A percentile compares a stretch with the other conserved stretches of the same genome.
These are phyloP conservation scores for Drosophila yooni DNA, from an alignment of 2,888 invertebrate genomes.

Conservation along the genomic window DNA sequence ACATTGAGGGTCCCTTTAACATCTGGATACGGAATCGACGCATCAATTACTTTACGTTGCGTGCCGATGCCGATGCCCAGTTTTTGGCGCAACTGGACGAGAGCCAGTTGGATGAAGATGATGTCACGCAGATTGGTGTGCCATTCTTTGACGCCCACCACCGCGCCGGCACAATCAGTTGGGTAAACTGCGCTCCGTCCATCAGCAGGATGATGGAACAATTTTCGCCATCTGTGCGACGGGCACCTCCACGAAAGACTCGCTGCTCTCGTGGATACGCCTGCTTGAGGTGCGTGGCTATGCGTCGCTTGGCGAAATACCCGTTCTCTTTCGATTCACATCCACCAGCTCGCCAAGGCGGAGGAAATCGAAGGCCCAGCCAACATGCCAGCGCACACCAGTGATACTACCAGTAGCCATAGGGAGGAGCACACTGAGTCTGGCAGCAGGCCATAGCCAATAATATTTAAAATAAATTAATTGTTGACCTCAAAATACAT, in stretches of 20 bases:
- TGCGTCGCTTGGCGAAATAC: slow-evolving; percentile 89
- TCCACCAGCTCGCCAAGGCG: slow-evolving; percentile 85
- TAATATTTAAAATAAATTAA: slow-evolving; percentile 42
- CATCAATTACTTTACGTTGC: slow-evolving; percentile 93
- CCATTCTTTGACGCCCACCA: slow-evolving; percentile 86
- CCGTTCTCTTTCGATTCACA: slow-evolving; percentile 93
- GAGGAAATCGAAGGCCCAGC: slow-evolving; percentile 70
- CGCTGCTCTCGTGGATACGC: slow-evolving; percentile 95
- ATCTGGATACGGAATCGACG: slow-evolving; percentile 91
- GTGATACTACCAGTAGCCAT: slow-evolving; percentile 44
- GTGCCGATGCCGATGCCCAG: slow-evolving; percentile 88
- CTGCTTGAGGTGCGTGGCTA: slow-evolving; percentile 91
- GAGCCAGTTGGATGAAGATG: slow-evolving; percentile 87
- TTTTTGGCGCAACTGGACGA: slow-evolving; percentile 83
- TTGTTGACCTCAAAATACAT: slow-evolving; percentile 37
- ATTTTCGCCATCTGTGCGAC: slow-evolving; percentile 95
- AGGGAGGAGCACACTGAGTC: slow-evolving; percentile 8
- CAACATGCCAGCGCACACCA: slow-evolving; percentile 51
- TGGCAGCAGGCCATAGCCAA: slow-evolving; percentile 22
- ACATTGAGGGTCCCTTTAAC: slow-evolving; percentile 93
- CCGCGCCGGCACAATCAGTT: slow-evolving; percentile 85
- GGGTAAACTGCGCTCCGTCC: slow-evolving; percentile 88
- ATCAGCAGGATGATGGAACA: slow-evolving; percentile 97
- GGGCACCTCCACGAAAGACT: slow-evolving; percentile 95
- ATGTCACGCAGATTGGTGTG: slow-evolving; percentile 89